phyloP scores from a whole-genome alignment of 2,888 invertebrate species.

The Xestoiulus laeticollis region DNA sequence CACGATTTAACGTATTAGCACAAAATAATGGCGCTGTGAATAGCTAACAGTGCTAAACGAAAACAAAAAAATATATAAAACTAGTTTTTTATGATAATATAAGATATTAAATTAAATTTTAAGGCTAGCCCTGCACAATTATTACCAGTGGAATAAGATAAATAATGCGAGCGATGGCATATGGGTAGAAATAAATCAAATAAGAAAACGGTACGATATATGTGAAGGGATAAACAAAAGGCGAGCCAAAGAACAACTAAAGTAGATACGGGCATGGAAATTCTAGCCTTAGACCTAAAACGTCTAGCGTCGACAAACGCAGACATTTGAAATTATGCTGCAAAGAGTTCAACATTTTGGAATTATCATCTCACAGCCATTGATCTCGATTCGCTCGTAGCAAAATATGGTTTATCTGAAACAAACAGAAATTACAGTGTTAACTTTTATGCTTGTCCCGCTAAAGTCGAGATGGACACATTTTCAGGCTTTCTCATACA shows the following conservation, averaged over 20 bases:
- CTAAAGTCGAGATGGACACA: too few relatives aligned
- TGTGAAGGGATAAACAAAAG: not conserved
- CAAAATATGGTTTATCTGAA: conserved; percentile 1
- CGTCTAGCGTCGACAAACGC: not conserved
- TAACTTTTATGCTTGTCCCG: too few relatives aligned
- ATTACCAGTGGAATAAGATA: conserved; percentile 33
- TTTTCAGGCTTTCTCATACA: too few relatives aligned
- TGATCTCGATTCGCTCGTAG: conserved; percentile 14
- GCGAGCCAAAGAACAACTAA: not conserved
- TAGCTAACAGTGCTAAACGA: conserved; percentile 1
- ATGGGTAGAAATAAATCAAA: not conserved
- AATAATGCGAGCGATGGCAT: conserved; percentile 9
- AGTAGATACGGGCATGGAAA: conserved; percentile 31
- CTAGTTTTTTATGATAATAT: conserved; percentile 17
- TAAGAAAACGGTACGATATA: not conserved
- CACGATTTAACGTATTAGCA: conserved; percentile 24
- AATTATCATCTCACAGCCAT: conserved; percentile 34
- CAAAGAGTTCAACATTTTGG: conserved; percentile 32
- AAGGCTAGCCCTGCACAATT: conserved; percentile 28
- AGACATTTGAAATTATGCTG: conserved; percentile 11
- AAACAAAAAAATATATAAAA: conserved; percentile 23
- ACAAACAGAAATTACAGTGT: not conserved
- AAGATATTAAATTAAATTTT: conserved; percentile 18
- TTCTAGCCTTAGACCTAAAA: conserved; percentile 20
- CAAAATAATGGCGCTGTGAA: conserved; percentile 32